Evolutionary conservation across 2,797 vertebrate genomes (phyloP).

Genomic region (Ctenosaura bakeri): DNA sequence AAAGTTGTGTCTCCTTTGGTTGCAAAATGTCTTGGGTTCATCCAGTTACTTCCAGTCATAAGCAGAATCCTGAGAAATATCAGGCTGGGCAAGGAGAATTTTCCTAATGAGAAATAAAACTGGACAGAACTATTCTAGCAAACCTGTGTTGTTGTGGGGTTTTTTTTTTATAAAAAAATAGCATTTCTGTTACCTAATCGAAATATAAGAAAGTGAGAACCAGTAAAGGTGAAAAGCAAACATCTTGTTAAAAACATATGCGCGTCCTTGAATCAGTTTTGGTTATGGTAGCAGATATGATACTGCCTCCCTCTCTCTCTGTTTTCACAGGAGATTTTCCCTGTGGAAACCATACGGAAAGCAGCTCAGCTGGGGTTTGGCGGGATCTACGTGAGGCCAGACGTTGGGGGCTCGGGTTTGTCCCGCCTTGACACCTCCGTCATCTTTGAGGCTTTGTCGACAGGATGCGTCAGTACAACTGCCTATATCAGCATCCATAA

Average conservation of each 20-base stretch:
- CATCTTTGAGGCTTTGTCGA: conserved; percentile 97
- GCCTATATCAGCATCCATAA: conserved; percentile 99
- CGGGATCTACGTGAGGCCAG: conserved; percentile 90
- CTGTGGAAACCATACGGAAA: conserved; percentile 89
- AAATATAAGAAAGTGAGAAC: not conserved
- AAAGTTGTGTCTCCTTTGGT: not conserved
- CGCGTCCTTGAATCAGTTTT: not conserved
- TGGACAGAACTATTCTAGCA: not conserved
- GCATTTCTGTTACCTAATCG: not conserved
- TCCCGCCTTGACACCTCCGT: conserved; percentile 93
- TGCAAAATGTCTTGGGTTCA: not conserved
- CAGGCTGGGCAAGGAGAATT: no score
- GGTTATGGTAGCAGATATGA: not conserved
- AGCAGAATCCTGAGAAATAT: no score
- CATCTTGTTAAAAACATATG: not conserved
- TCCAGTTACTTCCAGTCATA: not conserved
- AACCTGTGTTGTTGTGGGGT: not conserved
- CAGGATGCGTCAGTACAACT: conserved; percentile 95
- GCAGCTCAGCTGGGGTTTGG: conserved; percentile 94
- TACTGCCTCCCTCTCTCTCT: not conserved
- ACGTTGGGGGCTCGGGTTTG: conserved; percentile 94
- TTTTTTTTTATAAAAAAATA: not conserved
- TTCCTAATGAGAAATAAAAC: no score
- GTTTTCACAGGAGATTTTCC: conserved; percentile 89
- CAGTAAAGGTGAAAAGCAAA: not conserved